These are phyloP conservation scores for Drosophila punjabiensis DNA, from an alignment of 1,140 invertebrate species.

Conservation along the genomic window DNA sequence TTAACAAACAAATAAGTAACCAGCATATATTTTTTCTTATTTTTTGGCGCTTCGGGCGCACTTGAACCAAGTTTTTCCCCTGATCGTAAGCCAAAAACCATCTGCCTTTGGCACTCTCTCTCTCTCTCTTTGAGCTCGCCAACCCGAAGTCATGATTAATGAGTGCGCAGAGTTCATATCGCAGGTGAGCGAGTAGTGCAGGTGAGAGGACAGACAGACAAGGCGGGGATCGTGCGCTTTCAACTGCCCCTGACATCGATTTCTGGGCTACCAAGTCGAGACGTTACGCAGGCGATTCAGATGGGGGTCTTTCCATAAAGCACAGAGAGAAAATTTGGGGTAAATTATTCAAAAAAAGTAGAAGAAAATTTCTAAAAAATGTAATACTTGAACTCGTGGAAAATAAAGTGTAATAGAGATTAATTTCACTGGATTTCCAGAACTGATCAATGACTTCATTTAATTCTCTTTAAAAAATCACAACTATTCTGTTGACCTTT, in stretches of 20 bases:
- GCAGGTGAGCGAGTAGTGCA: constrained; percentile 32
- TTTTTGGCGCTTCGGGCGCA: constrained; percentile 48
- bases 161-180: constrained; percentile 36
- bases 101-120: constrained; percentile 33
- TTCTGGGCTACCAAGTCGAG: constrained; percentile 26
- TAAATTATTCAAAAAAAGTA: neutral
- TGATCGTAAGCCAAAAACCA: constrained; percentile 25
- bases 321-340: neutral
- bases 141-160: constrained; percentile 40
- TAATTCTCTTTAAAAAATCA: neutral
- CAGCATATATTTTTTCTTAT: constrained; percentile 1
- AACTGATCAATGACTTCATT: too few relatives aligned
- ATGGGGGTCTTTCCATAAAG: neutral
- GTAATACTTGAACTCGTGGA: too few relatives aligned
- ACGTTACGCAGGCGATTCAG: constrained; percentile 23
- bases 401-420: too few relatives aligned
- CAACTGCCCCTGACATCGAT: constrained; percentile 56
- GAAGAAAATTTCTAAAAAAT: neutral
- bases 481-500: neutral
- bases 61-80: constrained; percentile 48
- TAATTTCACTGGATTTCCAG: too few relatives aligned
- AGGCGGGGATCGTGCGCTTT: constrained; percentile 32
- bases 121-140: neutral
- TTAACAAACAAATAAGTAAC: constrained; percentile 34
- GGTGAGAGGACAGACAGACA: constrained; percentile 32